These are phyloP conservation scores for Opisthocomus hoazin DNA, from an alignment of 2,113 vertebrate genomes.

Conservation along the genomic window DNA sequence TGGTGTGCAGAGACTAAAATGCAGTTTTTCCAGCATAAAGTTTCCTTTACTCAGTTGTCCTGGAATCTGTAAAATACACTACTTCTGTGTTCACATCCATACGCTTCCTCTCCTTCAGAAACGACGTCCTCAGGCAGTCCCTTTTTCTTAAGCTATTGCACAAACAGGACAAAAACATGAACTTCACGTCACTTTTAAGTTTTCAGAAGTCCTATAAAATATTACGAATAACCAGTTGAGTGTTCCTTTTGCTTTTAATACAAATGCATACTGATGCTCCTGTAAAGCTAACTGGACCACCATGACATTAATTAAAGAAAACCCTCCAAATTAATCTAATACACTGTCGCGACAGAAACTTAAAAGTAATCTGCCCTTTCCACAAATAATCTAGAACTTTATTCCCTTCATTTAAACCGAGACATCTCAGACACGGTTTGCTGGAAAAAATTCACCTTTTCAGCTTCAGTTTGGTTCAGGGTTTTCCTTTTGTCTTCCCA, in stretches of 20 bases:
- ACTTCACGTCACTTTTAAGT: not conserved
- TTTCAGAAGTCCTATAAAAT: not conserved
- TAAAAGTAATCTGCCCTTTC: not conserved
- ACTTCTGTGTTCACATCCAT: not conserved
- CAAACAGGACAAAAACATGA: not conserved
- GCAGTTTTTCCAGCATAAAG: not conserved
- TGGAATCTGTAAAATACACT: not conserved
- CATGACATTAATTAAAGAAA: not conserved
- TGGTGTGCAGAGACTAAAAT: not conserved
- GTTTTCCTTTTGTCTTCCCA: not conserved
- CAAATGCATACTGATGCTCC: not conserved
- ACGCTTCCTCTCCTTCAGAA: not conserved
- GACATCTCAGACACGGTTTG: not conserved
- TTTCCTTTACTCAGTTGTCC: not conserved
- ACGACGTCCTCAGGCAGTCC: fast-evolving
- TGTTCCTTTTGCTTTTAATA: not conserved
- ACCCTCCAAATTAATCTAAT: not conserved
- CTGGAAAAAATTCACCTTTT: not conserved
- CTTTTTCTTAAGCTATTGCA: not conserved
- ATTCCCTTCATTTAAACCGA: not conserved
- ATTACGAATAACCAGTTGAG: not conserved
- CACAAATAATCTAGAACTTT: not conserved
- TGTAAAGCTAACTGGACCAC: not conserved
- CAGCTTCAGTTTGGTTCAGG: not conserved
- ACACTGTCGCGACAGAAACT: not conserved